phyloP scores from a whole-genome alignment of 2,113 vertebrate genomes.

The Oreocharis arfaki region DNA sequence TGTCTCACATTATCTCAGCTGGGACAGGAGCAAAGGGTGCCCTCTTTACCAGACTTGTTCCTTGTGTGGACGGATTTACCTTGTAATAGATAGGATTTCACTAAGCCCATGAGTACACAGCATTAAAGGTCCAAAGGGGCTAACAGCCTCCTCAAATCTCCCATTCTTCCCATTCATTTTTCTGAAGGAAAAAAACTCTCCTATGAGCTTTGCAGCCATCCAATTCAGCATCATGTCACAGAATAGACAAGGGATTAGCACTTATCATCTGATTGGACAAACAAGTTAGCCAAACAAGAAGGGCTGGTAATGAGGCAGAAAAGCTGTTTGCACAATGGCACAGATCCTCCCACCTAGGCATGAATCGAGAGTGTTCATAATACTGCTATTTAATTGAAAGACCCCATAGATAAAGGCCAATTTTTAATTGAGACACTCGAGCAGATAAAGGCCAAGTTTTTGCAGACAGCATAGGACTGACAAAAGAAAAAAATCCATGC shows the following conservation, averaged over 20 bases:
- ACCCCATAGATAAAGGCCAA: neutral
- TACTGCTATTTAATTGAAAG: neutral
- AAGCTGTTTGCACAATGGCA: neutral
- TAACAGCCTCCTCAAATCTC: neutral
- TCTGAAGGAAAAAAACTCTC: neutral
- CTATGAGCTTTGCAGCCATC: neutral
- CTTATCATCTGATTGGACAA: neutral
- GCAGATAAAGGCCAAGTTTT: neutral
- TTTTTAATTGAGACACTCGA: neutral
- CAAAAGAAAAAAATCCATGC: constrained; percentile 2
- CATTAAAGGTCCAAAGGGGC: neutral
- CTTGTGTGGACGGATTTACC: neutral
- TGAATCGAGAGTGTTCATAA: neutral
- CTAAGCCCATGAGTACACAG: neutral
- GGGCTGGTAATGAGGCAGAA: constrained; percentile 11
- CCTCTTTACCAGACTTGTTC: neutral
- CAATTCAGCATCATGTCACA: neutral
- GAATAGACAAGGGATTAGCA: neutral
- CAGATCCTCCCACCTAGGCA: neutral
- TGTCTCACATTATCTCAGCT: neutral
- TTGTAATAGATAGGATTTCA: neutral
- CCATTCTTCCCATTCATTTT: neutral
- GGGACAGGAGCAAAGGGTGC: neutral
- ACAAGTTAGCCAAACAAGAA: constrained; percentile 11
- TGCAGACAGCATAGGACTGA: neutral